Percentiles rank a stretch among this genome's conserved stretches.
phyloP scores from a whole-genome alignment of 2,888 invertebrate species.

The Agrilus biguttatus region DNA sequence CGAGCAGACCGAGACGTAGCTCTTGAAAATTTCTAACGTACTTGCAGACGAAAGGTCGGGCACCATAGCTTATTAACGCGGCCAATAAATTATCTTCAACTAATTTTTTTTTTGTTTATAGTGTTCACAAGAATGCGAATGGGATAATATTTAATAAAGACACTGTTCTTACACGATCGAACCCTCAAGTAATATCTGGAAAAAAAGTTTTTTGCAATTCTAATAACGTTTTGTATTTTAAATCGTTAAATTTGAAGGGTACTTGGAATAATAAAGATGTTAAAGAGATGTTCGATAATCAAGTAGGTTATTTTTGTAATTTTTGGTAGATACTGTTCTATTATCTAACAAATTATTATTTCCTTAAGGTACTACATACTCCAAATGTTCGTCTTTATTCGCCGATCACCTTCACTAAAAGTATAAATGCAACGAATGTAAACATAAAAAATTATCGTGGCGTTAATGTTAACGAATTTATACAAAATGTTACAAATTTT shows the following conservation, averaged over 20 bases:
- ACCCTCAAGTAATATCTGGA: conserved; percentile 28
- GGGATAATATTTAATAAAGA: conserved; percentile 20
- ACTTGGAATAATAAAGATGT: conserved; percentile 21
- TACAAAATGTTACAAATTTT: conserved; percentile 17
- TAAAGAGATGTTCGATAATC: conserved; percentile 18
- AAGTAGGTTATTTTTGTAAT: conserved; percentile 15
- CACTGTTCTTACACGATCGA: conserved; percentile 25
- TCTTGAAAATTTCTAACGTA: too few species aligned
- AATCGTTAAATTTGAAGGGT: conserved; percentile 21
- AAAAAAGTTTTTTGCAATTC: conserved; percentile 20
- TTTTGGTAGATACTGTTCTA: too few species aligned
- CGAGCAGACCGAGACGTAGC: too few species aligned
- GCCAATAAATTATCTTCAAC: too few species aligned
- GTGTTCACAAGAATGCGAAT: conserved; percentile 24
- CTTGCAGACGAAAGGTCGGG: too few species aligned
- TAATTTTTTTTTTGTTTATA: conserved; percentile 11
- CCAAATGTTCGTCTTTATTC: conserved; percentile 7
- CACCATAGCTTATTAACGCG: too few species aligned
- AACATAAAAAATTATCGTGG: conserved; percentile 21
- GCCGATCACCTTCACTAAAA: conserved; percentile 19
- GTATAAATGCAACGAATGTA: conserved; percentile 21
- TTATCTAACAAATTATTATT: too few species aligned
- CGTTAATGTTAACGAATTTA: conserved; percentile 20
- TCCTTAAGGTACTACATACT: too few species aligned
- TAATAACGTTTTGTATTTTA: conserved; percentile 13